These are phyloP conservation scores for Rhimphoctona megacephalus DNA, from an alignment of 2,888 invertebrate species.

Conservation along the genomic window DNA sequence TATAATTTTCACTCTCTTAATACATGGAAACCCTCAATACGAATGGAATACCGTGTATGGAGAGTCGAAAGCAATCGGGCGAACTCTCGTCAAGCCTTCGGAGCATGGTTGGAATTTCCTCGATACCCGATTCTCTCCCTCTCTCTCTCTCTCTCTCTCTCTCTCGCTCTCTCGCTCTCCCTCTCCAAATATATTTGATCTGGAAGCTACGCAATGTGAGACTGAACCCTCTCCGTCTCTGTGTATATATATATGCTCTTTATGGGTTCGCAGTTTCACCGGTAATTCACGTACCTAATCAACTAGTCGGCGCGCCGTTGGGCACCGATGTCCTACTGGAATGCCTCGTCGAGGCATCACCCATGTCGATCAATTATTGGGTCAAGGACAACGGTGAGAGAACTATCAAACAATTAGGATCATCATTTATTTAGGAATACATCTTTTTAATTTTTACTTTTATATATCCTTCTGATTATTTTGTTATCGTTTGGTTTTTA, in stretches of 20 bases:
- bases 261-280: slow-evolving; percentile 91
- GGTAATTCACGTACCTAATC: slow-evolving; percentile 96
- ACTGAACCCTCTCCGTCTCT: not conserved
- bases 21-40: not conserved
- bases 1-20: not conserved
- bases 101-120: slow-evolving; percentile 64
- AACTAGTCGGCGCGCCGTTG: slow-evolving; percentile 95
- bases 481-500: not conserved
- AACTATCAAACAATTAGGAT: not conserved
- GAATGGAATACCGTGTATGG: slow-evolving; percentile 31
- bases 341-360: slow-evolving; percentile 96
- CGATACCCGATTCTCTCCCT: slow-evolving; percentile 27
- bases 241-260: slow-evolving; percentile 53
- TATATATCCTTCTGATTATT: not conserved
- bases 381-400: slow-evolving; percentile 93
- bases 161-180: not conserved
- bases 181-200: not conserved
- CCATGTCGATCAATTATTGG: slow-evolving; percentile 96
- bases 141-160: not conserved
- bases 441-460: not conserved
- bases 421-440: not conserved
- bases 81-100: slow-evolving; percentile 57
- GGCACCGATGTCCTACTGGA: slow-evolving; percentile 95
- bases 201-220: not conserved
- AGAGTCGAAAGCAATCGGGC: slow-evolving; percentile 36